Evolutionary conservation across 2,888 invertebrate genomes (phyloP), one percentile per base, ranked within the genome.

Genomic region (Pseudococcus viburni): DNA sequence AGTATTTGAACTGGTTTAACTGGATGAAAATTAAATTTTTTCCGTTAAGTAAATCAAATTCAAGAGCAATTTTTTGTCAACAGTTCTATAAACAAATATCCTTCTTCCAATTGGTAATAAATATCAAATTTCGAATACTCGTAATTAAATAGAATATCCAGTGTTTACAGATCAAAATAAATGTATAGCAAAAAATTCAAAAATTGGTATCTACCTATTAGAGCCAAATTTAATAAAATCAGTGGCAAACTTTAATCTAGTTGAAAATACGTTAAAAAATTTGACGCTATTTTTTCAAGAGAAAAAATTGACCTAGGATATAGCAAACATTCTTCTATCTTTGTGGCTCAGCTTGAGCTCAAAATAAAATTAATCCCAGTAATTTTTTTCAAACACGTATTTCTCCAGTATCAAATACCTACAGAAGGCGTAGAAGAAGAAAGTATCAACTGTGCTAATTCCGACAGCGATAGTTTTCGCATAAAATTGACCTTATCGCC

Each of bases 21-120:
- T 64, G 64, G 64, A 64, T 64, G 64, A 64, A 64, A 73, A 39
- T 33, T 26, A 73, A 33, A 73, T 73, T 73, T 73, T 33, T 17
- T 33, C 42, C 4, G 33, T 17, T 17, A 73, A 4, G 12, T 73
- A 17, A 15, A 33, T 73, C 73, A 73, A 73, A 33, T 73, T 73
- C 73, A 73, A 26, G 11, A 9, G n/a, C 33, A 33, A 73, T 73
- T 73, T 73, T 73, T 73, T 73, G 17, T 73, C 7, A 33, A 3
- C 3, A 73, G 33, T 73, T 33, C 8, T 15, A 33, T 33, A 17
- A 39, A 73, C 8, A 17, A 39, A 73, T 73, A 3, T 22, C 22
- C 11, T 12, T 64, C 22, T 1, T 64, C 3, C 26, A 3, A 22
- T 64, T 15, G n/a, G n/a, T 55, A 55, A 15, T 55, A 55, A 55